phyloP scores from a whole-genome alignment of 2,797 vertebrate genomes.

The Myotis daubentonii region DNA sequence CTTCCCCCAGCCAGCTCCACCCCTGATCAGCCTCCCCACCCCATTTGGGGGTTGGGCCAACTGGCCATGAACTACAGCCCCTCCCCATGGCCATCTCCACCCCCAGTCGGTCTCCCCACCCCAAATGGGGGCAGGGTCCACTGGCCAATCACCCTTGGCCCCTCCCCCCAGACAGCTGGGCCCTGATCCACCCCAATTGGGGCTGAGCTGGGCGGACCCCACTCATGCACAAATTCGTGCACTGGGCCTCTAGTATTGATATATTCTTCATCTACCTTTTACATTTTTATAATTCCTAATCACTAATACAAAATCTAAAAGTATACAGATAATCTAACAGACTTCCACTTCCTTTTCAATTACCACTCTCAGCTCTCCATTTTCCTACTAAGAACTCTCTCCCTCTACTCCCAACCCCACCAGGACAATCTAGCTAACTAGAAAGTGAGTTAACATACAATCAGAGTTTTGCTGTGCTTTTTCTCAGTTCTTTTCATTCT shows the following conservation, averaged over 20 bases:
- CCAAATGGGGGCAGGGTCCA: too few relatives aligned
- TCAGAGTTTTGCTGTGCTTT: background rate
- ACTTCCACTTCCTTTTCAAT: background rate
- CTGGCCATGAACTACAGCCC: too few relatives aligned
- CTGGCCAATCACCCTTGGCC: too few relatives aligned
- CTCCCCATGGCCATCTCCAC: too few relatives aligned
- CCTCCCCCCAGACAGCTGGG: too few relatives aligned
- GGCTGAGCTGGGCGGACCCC: too few relatives aligned
- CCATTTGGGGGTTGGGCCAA: too few relatives aligned
- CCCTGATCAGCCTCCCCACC: too few relatives aligned
- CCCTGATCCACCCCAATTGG: too few relatives aligned
- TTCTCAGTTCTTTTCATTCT: slow-evolving; percentile 7
- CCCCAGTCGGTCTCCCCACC: too few relatives aligned
- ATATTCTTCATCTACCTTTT: background rate
- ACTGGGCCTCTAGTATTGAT: background rate
- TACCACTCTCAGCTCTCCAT: background rate
- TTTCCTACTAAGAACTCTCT: background rate
- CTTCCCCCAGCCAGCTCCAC: too few relatives aligned
- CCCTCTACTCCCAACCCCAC: background rate
- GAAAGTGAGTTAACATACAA: slow-evolving; percentile 6
- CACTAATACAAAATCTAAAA: background rate
- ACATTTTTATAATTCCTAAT: background rate
- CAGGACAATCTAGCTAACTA: background rate
- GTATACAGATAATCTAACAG: background rate
- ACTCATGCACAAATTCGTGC: too few relatives aligned